Base-by-base conservation (phyloP, 35 echinoderm and acorn worm species). In the Heliocidaris erythrogramma region DNA sequence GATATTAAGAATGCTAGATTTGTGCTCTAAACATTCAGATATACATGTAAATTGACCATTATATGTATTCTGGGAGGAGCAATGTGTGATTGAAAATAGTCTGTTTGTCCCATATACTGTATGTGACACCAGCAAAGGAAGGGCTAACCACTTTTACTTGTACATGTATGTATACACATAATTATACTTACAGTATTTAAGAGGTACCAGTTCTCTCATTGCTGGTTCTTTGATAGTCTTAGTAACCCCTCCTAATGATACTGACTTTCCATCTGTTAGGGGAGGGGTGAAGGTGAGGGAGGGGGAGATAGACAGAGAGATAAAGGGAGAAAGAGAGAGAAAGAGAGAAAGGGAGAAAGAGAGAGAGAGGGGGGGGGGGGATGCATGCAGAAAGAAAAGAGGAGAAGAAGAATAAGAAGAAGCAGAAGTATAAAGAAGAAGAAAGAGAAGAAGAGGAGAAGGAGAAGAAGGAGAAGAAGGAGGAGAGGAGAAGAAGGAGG, bases 171-270 rank as follows among this genome's bases (percentile, higher is more conserved):
- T 42, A 42, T 42, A 42, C 35, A 42, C 35, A 42, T 42, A 42
- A 42, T 42, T 42, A 49, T 49, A 97, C 98, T 99, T 96, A 99
- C 98, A 96, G 60, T 99, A 95, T 49, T 97, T 99, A 48, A 94
- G 89, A 48, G 98, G 98, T 24, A 97, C 97, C 56, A 99, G 93
- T 96, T 99, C 97, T 87, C 94, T 96, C 59, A 95, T 96, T 53
- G 94, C 94, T 71, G 98, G 95, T 47, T 87, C 88, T 88, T 97
- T 97, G 6, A 99, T 59, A 29, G 92, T 95, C 50, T 95, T 96
- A 88, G 91, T 99, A 85, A 99, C 96, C 92, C 96, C 97, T 92
- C 98, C 97, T 60, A 97, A 93, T 56, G 94, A 95, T 0, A 99
- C 97, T 94, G 90, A 96, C 7, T 93, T 96, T 31, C 96, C 95